Evolutionary conservation across 2,797 vertebrate species (phyloP), one percentile per base, ranked within the genome.

Genomic region (Mormyrus proboscirostris): DNA sequence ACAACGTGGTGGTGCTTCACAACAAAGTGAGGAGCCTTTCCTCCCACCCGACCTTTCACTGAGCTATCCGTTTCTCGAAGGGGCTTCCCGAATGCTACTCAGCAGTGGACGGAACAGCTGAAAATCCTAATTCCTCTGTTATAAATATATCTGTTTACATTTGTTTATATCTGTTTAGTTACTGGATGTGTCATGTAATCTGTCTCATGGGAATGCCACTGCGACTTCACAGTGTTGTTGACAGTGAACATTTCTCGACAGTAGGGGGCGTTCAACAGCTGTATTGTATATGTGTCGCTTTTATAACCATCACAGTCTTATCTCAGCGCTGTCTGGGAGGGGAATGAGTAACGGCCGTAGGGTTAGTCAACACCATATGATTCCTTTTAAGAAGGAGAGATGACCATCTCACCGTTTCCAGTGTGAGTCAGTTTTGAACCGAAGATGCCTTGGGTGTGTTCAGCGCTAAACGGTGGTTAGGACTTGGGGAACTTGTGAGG

Each of bases 1-100:
- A 97, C 94, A 98, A 99, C 0, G 97, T 99, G 8, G 97, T 99
- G 14, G 98, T 99, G 88, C 95, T 99, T 14, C 98, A 99, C 93
- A 99, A 99, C 93, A 99, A 98, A 97, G 98, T 99, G 90, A 94
- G 94, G 50, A 86, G 7, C n/a, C 89, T 91, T 90, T 88, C 84
- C 69, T 53, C 85, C 25, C 12, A 25, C 83, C 73, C 38, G 76
- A 82, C 38, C 76, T 0, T 5, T 16, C 38, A 1, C 82, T 49
- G 82, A 84, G 82, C n/a, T n/a, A 12, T 3, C n/a, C 16, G 22
- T 84, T 49, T 51, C 76, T 41, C 50, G 8, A 41, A 38, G 12
- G 51, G 51, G n/a, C 50, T n/a, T 33, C 29, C 51, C 33, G 41
- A 38, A 41, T 1, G 4, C n/a, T n/a, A 57, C 12, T 9, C 51